phyloP scores from a whole-genome alignment of 2,888 invertebrate genomes.

The Latrodectus hesperus region DNA sequence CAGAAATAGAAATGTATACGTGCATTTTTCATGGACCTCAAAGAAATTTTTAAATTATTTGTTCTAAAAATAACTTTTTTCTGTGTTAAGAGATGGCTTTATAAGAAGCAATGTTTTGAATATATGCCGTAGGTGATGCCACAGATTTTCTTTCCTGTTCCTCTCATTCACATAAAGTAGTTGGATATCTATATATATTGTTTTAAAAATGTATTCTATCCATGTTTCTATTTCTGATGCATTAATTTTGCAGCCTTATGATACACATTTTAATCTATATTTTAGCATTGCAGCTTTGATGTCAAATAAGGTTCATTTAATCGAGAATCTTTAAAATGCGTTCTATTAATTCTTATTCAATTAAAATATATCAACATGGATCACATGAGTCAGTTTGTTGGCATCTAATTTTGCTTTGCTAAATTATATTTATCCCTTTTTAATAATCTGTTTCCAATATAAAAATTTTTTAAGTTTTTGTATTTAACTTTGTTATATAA shows the following conservation, averaged over 20 bases:
- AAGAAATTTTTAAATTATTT: conserved; percentile 33
- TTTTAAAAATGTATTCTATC: not conserved
- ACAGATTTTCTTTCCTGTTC: conserved; percentile 57
- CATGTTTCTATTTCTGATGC: not conserved
- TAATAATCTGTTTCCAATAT: too few relatives aligned
- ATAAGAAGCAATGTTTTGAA: conserved; percentile 7
- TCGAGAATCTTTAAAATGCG: too few relatives aligned
- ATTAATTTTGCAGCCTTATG: not conserved
- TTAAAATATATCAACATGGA: too few relatives aligned
- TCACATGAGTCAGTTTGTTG: too few relatives aligned
- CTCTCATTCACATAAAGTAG: conserved; percentile 37
- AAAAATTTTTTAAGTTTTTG: too few relatives aligned
- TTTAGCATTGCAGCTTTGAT: too few relatives aligned
- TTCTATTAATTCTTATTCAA: too few relatives aligned
- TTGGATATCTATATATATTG: not conserved
- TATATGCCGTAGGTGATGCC: conserved; percentile 26
- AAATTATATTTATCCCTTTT: too few relatives aligned
- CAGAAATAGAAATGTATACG: conserved; percentile 38
- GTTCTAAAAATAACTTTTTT: conserved; percentile 27
- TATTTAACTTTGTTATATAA: too few relatives aligned
- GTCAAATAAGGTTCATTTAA: too few relatives aligned
- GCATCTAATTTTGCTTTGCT: too few relatives aligned
- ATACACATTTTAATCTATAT: not conserved
- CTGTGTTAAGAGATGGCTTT: conserved; percentile 34
- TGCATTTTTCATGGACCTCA: conserved; percentile 5